phyloP scores from a whole-genome alignment of 2,797 vertebrate species.

The Heterohyrax brucei region DNA sequence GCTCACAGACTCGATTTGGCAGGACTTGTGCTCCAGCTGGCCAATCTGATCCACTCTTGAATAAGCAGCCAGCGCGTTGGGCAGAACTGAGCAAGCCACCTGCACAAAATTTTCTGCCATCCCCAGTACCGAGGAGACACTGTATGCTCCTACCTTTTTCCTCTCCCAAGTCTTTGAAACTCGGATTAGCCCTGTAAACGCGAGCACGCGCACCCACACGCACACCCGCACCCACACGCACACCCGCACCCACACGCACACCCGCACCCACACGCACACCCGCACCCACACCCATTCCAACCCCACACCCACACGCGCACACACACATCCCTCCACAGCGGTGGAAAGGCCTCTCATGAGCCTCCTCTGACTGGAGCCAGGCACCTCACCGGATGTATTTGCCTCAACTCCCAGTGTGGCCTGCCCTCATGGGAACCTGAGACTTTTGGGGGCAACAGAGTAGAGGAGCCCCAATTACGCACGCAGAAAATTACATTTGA shows the following conservation, averaged over 20 bases:
- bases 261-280: background rate
- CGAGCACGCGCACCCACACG: too few species aligned
- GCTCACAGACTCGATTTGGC: slow-evolving; percentile 82
- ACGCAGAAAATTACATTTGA: background rate
- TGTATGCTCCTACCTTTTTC: background rate
- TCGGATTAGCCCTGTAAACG: background rate
- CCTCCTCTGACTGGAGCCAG: background rate
- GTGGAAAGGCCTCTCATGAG: background rate
- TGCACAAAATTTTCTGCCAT: background rate
- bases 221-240: background rate
- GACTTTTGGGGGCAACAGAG: background rate
- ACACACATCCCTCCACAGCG: background rate
- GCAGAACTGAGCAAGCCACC: background rate
- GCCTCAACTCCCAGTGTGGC: background rate
- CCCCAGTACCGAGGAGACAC: background rate
- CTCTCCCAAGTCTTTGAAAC: background rate
- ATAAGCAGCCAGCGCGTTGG: slow-evolving; percentile 48
- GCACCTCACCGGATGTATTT: background rate
- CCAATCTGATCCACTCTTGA: slow-evolving; percentile 78
- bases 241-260: background rate
- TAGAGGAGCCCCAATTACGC: background rate
- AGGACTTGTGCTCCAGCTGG: slow-evolving; percentile 84
- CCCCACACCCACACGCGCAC: background rate
- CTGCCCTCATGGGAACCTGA: background rate
- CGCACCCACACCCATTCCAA: too few species aligned